A percentile compares a stretch with the other conserved stretches of the same genome.
Conservation (phyloP, 92 coral and sea anemone genomes). For the Zoanthus sociatus region DNA sequence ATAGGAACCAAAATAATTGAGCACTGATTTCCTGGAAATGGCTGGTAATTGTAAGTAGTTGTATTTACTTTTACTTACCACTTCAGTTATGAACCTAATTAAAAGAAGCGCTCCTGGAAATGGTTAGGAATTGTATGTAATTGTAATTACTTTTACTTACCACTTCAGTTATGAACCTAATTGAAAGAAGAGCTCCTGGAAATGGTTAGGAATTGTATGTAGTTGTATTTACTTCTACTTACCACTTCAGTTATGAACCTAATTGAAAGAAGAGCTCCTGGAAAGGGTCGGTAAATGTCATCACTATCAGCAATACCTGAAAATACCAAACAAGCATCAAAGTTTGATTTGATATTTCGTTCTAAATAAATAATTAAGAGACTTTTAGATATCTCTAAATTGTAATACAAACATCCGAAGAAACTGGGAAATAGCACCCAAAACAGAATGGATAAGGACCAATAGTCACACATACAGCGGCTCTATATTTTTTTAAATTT, state of each 20-base stretch:
- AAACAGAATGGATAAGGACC: too few species aligned
- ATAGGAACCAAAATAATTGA: too few species aligned
- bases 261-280: conserved; percentile 83
- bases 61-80: conserved; percentile 64
- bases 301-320: conserved; percentile 84
- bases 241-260: conserved; percentile 94
- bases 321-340: not conserved
- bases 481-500: too few species aligned
- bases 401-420: too few species aligned
- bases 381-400: not conserved
- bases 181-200: too few species aligned
- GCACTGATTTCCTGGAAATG: conserved; percentile 76
- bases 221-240: conserved; percentile 16
- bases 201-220: too few species aligned
- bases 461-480: too few species aligned
- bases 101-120: conserved; percentile 92
- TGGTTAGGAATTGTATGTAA: conserved; percentile 59
- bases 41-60: conserved; percentile 54
- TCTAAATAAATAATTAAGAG: not conserved
- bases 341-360: not conserved
- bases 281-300: conserved; percentile 80
- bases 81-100: conserved; percentile 84
- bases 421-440: too few species aligned
- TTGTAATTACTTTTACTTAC: conserved; percentile 52
- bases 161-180: conserved; percentile 84